Evolutionary conservation across 2,797 vertebrate genomes (phyloP).

Genomic region (Paratrypauchen microcephalus): DNA sequence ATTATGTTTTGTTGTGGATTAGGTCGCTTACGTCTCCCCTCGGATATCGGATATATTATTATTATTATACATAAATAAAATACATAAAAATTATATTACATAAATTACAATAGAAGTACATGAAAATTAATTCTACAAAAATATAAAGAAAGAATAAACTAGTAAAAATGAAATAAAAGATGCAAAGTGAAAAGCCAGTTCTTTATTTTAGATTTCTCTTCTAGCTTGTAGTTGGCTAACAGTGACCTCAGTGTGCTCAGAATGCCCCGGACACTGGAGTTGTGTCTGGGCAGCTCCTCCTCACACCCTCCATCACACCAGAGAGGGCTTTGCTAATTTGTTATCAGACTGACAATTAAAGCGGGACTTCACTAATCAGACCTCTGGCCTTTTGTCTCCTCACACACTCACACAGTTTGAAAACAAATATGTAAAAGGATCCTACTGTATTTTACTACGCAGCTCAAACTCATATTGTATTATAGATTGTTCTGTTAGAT

Average conservation of each 20-base stretch:
- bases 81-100: no score
- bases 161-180: neutral
- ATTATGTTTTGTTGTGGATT: no score
- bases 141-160: no score
- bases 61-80: no score
- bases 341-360: conserved; percentile 29
- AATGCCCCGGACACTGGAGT: conserved; percentile 37
- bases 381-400: conserved; percentile 33
- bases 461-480: no score
- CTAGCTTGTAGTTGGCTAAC: conserved; percentile 56
- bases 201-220: conserved; percentile 46
- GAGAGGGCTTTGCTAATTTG: conserved; percentile 46
- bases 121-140: neutral
- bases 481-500: no score
- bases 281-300: conserved; percentile 36
- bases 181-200: neutral
- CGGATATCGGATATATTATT: no score
- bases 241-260: conserved; percentile 44
- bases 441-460: neutral
- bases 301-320: conserved; percentile 47
- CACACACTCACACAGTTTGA: neutral
- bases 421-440: no score
- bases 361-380: conserved; percentile 44
- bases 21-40: no score
- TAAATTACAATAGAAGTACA: no score